These are phyloP conservation scores for Timema podura DNA, from an alignment of 2,888 invertebrate species.

Conservation along the genomic window DNA sequence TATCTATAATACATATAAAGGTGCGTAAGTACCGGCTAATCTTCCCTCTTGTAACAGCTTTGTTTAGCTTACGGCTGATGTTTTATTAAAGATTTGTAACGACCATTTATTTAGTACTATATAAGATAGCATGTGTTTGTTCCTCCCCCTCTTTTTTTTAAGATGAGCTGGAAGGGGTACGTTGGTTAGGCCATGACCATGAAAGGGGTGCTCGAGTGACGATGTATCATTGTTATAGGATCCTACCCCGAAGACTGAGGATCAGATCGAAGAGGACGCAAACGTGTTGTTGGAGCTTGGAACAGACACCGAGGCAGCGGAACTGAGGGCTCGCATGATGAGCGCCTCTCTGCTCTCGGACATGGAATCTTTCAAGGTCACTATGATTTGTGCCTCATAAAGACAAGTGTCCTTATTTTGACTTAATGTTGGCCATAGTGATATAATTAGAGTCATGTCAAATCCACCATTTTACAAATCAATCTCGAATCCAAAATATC, in stretches of 20 bases:
- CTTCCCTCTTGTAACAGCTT: too few species aligned
- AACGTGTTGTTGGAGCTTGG: slow-evolving; percentile 85
- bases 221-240: slow-evolving; percentile 56
- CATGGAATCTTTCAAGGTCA: slow-evolving; percentile 95
- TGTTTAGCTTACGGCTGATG: too few species aligned
- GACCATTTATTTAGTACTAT: too few species aligned
- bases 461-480: not conserved
- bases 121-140: too few species aligned
- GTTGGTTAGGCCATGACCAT: too few species aligned
- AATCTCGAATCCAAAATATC: not conserved
- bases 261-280: slow-evolving; percentile 90
- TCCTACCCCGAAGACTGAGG: slow-evolving; percentile 95
- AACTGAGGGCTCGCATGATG: slow-evolving; percentile 89
- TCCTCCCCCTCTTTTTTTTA: too few species aligned
- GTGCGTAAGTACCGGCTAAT: too few species aligned
- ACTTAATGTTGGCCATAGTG: not conserved
- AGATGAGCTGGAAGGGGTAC: too few species aligned
- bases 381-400: not conserved
- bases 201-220: too few species aligned
- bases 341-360: slow-evolving; percentile 92
- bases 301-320: slow-evolving; percentile 75
- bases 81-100: too few species aligned
- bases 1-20: too few species aligned
- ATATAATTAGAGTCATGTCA: not conserved
- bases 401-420: not conserved